A percentile compares a stretch with the other conserved stretches of the same genome.
Conservation (phyloP, 2,888 invertebrate species). For the Caenorhabditis sp. region DNA sequence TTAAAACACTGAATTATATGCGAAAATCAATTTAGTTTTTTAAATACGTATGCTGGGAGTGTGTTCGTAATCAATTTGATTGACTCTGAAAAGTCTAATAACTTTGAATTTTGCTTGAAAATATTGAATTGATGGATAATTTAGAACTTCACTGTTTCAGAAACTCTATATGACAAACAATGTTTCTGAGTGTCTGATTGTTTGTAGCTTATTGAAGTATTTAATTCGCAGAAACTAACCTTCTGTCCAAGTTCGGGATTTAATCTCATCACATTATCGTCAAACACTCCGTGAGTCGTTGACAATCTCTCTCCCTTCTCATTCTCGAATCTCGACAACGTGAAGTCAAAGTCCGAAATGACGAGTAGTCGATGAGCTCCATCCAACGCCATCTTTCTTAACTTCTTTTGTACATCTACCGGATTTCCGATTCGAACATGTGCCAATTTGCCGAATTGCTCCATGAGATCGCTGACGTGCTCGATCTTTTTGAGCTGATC, state of each 20-base stretch:
- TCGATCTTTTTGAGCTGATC: slow-evolving; percentile 22
- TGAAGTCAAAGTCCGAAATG: slow-evolving; percentile 69
- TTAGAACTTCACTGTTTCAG: no score
- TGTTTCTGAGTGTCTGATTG: no score
- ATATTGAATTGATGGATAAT: no score
- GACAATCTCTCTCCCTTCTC: slow-evolving; percentile 61
- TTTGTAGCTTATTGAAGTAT: neutral
- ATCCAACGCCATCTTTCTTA: slow-evolving; percentile 49
- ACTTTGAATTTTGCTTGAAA: no score
- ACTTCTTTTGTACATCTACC: slow-evolving; percentile 42
- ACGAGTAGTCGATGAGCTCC: slow-evolving; percentile 55
- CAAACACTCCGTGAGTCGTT: slow-evolving; percentile 70
- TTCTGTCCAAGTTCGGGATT: slow-evolving; percentile 55
- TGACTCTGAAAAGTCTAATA: no score
- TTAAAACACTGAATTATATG: no score
- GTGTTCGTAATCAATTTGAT: no score
- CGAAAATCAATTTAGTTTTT: no score
- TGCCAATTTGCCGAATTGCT: slow-evolving; percentile 12
- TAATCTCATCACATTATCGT: slow-evolving; percentile 53
- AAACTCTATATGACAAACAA: no score
- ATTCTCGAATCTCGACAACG: slow-evolving; percentile 61
- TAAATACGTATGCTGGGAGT: no score
- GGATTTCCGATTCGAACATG: slow-evolving; percentile 51
- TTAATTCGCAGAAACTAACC: slow-evolving; percentile 7
- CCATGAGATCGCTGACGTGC: slow-evolving; percentile 39